phyloP scores from a whole-genome alignment of 2,888 invertebrate species.

The Amphipoea oculea region DNA sequence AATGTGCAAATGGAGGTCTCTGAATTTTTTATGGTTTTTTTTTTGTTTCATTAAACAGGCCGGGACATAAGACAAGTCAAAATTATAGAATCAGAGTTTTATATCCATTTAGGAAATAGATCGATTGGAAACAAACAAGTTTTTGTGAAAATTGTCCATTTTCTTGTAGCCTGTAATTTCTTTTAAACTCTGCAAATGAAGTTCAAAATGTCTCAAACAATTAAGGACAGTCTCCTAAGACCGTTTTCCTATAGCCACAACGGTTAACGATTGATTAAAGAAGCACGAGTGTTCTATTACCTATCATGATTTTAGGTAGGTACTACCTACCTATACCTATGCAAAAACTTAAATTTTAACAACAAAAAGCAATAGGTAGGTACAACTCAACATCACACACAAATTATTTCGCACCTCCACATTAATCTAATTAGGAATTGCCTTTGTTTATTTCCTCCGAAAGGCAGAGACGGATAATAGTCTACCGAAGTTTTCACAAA shows the following conservation, averaged over 20 bases:
- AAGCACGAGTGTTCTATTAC: too few relatives aligned
- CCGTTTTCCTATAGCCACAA: not conserved
- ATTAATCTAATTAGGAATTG: too few relatives aligned
- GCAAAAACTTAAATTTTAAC: too few relatives aligned
- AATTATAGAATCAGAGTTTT: not conserved
- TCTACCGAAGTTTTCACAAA: not conserved
- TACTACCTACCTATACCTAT: too few relatives aligned
- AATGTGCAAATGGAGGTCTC: not conserved
- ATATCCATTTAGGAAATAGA: not conserved
- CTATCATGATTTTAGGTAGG: too few relatives aligned
- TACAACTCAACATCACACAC: not conserved
- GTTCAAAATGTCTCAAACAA: too few relatives aligned
- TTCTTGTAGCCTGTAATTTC: not conserved
- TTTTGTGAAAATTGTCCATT: not conserved
- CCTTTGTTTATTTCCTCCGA: not conserved
- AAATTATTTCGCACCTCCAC: too few relatives aligned
- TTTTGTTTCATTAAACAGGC: not conserved
- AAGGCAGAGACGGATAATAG: too few relatives aligned
- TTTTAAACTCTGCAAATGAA: too few relatives aligned
- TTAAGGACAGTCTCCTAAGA: not conserved
- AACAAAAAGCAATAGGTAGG: not conserved
- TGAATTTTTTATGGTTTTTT: not conserved
- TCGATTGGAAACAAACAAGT: not conserved
- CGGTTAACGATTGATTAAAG: not conserved
- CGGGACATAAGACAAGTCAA: not conserved